Percentiles rank a stretch among this genome's conserved stretches.
Evolutionary conservation across 2,888 invertebrate genomes (phyloP).

Genomic region (Campoplex capitator): DNA sequence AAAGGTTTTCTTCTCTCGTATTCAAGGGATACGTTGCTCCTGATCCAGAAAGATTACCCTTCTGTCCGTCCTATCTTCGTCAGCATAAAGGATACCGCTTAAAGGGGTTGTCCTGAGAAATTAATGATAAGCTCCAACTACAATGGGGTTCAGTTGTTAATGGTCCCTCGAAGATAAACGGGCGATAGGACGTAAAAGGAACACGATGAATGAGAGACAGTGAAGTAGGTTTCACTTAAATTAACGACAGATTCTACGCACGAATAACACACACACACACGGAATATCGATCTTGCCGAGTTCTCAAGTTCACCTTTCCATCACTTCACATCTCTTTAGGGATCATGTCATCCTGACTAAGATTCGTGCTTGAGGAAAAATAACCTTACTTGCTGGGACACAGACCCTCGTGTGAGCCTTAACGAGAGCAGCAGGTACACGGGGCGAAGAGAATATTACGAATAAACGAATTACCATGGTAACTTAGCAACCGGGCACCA

Average conservation of each 20-base stretch:
- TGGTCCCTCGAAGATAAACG: constrained; percentile 1
- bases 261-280: not conserved
- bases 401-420: not conserved
- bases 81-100: not conserved
- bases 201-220: constrained; percentile 11
- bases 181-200: not conserved
- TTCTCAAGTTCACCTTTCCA: not conserved
- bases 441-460: not conserved
- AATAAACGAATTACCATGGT: not conserved
- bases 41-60: not conserved
- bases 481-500: not conserved
- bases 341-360: not conserved
- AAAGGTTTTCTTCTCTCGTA: not conserved
- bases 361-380: not conserved
- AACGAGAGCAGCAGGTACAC: not conserved
- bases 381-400: not conserved
- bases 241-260: not conserved
- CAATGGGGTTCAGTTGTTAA: constrained; percentile 28
- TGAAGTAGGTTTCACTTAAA: not conserved
- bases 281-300: not conserved
- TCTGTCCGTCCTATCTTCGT: not conserved
- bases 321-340: not conserved
- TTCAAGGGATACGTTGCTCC: not conserved
- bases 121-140: constrained; percentile 1
- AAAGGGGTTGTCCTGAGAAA: constrained; percentile 17